Evolutionary conservation across 2,888 invertebrate genomes (phyloP), one percentile per base, ranked within the genome.

Genomic region (Tipula confusa): DNA sequence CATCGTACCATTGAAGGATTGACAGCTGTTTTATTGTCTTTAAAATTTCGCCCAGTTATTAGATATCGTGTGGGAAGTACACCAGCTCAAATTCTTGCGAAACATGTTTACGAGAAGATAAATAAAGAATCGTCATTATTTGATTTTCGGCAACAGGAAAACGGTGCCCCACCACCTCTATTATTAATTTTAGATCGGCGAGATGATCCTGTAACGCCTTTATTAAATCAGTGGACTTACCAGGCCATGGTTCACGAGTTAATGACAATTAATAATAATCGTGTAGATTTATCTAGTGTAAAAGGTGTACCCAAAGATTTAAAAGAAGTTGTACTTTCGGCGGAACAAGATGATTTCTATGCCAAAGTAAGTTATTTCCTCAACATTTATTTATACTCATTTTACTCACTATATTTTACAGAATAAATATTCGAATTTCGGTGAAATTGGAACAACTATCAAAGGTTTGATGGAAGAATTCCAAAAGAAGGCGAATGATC

Each of bases 201-300:
- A 86, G 97, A 97, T 88, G 99, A 99, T 90, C 96, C 98, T 0
- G 95, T 99, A 6, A 98, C 99, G 0, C 99, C 99, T 0, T 90
- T 99, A 84, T 90, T 99, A 33, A 98, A 96, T 89, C 96, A 96
- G 92, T 99, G 99, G 99, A 99, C 99, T 0, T 99, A 99, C 90
- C 99, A 99, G 89, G 99, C 99, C 1, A 99, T 99, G 99, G 98
- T 99, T 9, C 99, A 99, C 89, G 99, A 99, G 89, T 90, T 99
- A 83, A 90, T 99, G 79, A 94, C 94, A 0, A 98, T 99, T 85
- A 94, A 94, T 87, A 98, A 98, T 89, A 98, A 98, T 90, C 93
- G 98, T 84, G 98, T 99, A 29, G 96, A 95, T 88, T 92, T 99
- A 85, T 94, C 96, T 0, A 93, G 94, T 85, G 93, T 97, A 29